phyloP scores from a whole-genome alignment of 2,888 invertebrate genomes.

The Philopedon plagiatum region DNA sequence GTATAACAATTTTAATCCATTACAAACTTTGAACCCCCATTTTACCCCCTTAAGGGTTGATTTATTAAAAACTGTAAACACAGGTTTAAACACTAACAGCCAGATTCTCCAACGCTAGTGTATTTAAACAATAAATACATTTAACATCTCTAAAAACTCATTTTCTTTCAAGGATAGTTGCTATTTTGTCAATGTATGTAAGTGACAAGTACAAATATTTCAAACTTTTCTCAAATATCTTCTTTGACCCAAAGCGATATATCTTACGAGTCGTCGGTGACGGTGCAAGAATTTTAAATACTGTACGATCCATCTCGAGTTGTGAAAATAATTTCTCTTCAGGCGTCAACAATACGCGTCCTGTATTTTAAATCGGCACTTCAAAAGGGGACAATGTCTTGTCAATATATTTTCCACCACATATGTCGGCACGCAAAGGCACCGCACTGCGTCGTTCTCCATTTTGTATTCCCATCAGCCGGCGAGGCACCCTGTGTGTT shows the following conservation, averaged over 20 bases:
- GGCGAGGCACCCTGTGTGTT: constrained; percentile 50
- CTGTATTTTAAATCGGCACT: constrained; percentile 38
- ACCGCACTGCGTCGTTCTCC: constrained; percentile 60
- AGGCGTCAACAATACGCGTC: constrained; percentile 33
- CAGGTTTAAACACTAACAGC: too few relatives aligned
- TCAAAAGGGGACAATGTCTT: constrained; percentile 42
- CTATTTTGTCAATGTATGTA: neutral
- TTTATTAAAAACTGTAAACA: too few relatives aligned
- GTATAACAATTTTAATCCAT: too few relatives aligned
- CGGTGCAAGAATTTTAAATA: constrained; percentile 4
- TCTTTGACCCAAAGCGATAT: neutral
- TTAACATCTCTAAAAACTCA: too few relatives aligned
- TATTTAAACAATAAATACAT: too few relatives aligned
- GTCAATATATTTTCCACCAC: constrained; percentile 52
- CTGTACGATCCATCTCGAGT: constrained; percentile 1
- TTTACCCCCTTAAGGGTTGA: too few relatives aligned
- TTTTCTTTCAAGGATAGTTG: neutral
- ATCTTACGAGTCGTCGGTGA: neutral
- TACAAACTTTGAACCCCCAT: too few relatives aligned
- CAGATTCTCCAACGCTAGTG: too few relatives aligned
- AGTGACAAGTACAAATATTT: neutral
- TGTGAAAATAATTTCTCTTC: constrained; percentile 41
- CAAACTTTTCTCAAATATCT: neutral
- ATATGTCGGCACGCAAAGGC: constrained; percentile 57
- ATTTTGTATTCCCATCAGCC: constrained; percentile 62